Evolutionary conservation across 1,140 invertebrate species (phyloP), one percentile per base, ranked within the genome.

Genomic region (Hylaeus volcanicus): DNA sequence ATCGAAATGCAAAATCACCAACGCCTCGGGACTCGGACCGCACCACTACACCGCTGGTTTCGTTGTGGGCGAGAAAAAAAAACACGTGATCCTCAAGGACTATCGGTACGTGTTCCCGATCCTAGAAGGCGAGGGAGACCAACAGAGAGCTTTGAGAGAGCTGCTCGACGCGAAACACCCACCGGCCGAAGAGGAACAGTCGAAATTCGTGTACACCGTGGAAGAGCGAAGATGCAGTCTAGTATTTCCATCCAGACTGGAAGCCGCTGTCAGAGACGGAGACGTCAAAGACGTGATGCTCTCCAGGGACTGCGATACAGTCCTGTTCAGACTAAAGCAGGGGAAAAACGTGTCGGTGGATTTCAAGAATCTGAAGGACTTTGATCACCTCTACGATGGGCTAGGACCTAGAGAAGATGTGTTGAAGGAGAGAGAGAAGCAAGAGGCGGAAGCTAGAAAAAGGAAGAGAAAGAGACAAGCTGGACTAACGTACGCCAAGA

Each of bases 221-320:
- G 93, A 96, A 79, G 96, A 97, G 87, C 95, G 95, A 85, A 94
- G 95, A 88, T 96, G 95, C 86, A 96, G 95, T 88, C 93, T 97
- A 41, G 95, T 97, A n/a, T 95, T 97, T 83, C 95, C 96, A 1
- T 95, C 96, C 12, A 94, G 95, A 73, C 93, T 97, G 79, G 97
- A 97, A 90, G 95, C 95, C 1, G 96, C 96, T 15, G 95, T 97
- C 43, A 92, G 96, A 26, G 96, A 96, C 87, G 96, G 96, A 41
- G 96, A 97, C 84, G 95, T 97, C 8, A 94, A 95, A 68, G 96
- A 96, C 84, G 95, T 97, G 1, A 95, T 97, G 95, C 91, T 97
- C 9, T 96, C 96, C 1, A 95, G 96, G 84, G 95, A 96, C 89
- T 95, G 95, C 77, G 96, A 97, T 89, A 96, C 95, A 63, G 95